Evolutionary conservation across 2,888 invertebrate species (phyloP).

Genomic region (Unio delphinus): DNA sequence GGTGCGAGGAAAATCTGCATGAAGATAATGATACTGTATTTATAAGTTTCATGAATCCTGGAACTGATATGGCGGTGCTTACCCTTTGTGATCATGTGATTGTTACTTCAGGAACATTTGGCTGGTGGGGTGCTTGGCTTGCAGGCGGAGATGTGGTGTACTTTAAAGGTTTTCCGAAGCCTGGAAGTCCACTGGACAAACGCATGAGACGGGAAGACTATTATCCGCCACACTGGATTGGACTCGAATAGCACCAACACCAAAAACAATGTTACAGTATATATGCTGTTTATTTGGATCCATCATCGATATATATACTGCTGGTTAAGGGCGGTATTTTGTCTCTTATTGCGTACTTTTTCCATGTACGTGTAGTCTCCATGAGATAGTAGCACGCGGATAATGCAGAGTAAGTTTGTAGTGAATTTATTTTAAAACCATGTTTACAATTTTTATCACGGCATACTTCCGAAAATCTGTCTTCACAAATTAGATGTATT

Average conservation of each 20-base stretch:
- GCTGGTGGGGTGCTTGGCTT: conserved; percentile 66
- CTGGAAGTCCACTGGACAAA: conserved; percentile 29
- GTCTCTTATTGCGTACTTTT: no score
- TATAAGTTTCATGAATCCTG: conserved; percentile 24
- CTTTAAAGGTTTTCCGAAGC: conserved; percentile 39
- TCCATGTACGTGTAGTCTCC: no score
- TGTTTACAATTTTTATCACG: no score
- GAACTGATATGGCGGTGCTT: conserved; percentile 44
- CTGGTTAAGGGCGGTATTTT: no score
- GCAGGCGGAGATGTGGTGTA: conserved; percentile 54
- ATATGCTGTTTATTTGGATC: no score
- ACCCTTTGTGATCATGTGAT: conserved; percentile 71
- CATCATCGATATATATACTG: no score
- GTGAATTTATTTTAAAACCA: no score
- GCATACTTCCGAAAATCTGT: no score
- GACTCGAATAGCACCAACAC: conserved; percentile 8
- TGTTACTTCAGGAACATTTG: conserved; percentile 61
- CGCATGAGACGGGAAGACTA: conserved; percentile 37
- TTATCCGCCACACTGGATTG: conserved; percentile 44
- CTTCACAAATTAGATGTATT: no score
- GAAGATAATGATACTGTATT: conserved; percentile 25
- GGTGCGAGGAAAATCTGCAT: conserved; percentile 30
- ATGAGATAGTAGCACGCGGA: no score
- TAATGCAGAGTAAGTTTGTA: no score
- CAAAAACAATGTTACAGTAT: no score